phyloP scores from a whole-genome alignment of 2,888 invertebrate species.

The Auanema freiburgensis region DNA sequence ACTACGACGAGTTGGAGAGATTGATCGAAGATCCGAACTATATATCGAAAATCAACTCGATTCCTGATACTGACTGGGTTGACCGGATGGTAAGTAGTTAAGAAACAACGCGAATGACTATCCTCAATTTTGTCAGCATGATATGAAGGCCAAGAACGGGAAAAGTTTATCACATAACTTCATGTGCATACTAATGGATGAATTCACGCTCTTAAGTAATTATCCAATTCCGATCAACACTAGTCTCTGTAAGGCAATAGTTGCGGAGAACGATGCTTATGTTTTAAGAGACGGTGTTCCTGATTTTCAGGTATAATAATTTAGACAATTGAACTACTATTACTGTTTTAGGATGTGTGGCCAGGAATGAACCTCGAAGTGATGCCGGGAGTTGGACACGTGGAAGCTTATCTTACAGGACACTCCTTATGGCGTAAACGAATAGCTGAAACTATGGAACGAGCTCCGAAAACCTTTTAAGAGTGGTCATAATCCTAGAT shows the following conservation, averaged over 20 bases:
- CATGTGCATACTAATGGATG: conserved; percentile 97
- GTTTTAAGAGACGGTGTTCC: conserved; percentile 38
- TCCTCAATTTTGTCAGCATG: conserved; percentile 3
- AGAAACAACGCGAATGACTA: too few species aligned
- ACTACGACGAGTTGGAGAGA: conserved; percentile 26
- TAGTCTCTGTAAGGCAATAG: conserved; percentile 82
- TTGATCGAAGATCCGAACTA: conserved; percentile 35
- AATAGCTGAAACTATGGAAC: conserved; percentile 26
- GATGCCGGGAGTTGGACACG: conserved; percentile 51
- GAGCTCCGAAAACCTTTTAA: neutral
- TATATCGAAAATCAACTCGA: conserved; percentile 29
- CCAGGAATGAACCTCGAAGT: conserved; percentile 46
- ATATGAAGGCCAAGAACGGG: conserved; percentile 24
- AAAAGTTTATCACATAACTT: conserved; percentile 65
- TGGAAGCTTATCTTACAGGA: conserved; percentile 26
- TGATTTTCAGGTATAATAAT: conserved; percentile 23
- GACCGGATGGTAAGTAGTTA: conserved; percentile 24
- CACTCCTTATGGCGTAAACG: conserved; percentile 41
- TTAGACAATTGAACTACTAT: neutral
- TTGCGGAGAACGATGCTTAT: conserved; percentile 57
- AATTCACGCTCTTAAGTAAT: conserved; percentile 92
- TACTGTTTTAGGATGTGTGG: conserved; percentile 41
- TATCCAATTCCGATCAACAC: conserved; percentile 84
- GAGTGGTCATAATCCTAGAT: too few species aligned
- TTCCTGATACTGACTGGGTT: conserved; percentile 39